Conservation (phyloP, 2,113 vertebrate species). For the Nesogale talazaci region DNA sequence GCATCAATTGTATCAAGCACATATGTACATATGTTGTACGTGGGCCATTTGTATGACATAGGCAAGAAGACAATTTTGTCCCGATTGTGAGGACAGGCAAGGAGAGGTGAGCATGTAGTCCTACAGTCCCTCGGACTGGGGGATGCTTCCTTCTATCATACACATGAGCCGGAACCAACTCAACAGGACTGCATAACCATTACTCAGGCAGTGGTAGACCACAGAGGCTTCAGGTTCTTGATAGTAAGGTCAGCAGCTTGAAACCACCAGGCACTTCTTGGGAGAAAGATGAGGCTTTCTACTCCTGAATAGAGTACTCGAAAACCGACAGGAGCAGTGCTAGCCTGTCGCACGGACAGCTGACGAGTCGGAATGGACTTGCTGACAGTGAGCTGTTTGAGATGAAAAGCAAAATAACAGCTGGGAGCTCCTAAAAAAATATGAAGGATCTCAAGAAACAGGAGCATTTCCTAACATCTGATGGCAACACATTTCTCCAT, state of each 20-base stretch:
- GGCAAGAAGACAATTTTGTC: background rate
- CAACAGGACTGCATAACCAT: background rate
- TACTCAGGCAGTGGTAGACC: background rate
- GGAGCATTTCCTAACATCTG: background rate
- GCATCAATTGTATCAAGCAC: too few species aligned
- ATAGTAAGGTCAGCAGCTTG: background rate
- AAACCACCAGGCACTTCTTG: too few species aligned
- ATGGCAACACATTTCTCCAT: background rate
- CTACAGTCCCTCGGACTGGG: background rate
- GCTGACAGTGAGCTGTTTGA: background rate
- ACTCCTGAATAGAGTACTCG: too few species aligned
- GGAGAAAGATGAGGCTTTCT: too few species aligned
- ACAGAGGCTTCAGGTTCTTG: background rate
- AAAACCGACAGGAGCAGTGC: too few species aligned
- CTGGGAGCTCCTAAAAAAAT: background rate
- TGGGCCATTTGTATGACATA: background rate
- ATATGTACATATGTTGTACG: too few species aligned
- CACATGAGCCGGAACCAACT: too few species aligned
- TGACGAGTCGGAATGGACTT: too few species aligned
- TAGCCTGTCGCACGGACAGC: too few species aligned
- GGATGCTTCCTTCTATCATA: too few species aligned
- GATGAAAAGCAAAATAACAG: background rate
- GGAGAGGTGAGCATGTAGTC: background rate
- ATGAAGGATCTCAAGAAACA: constrained; percentile 22
- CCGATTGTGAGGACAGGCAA: background rate